Percentiles rank a stretch among this genome's conserved stretches.
Conservation (phyloP, 2,113 vertebrate genomes). For the Scomber scombrus region DNA sequence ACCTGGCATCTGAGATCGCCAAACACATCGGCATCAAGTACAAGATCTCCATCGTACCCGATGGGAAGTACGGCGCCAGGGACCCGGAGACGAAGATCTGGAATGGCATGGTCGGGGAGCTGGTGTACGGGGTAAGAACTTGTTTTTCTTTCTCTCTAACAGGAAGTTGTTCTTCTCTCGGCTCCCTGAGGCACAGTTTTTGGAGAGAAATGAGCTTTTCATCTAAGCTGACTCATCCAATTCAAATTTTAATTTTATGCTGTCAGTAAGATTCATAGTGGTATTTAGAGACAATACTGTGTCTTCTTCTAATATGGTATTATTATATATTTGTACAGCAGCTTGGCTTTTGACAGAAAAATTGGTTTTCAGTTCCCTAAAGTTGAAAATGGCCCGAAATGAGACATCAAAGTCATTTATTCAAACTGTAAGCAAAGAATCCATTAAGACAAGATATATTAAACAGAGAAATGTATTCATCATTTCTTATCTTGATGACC, state of each 20-base stretch:
- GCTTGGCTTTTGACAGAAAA: constrained; percentile 15
- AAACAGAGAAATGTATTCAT: not conserved
- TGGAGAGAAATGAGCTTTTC: not conserved
- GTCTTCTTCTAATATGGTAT: constrained; percentile 1
- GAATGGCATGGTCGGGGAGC: constrained; percentile 99
- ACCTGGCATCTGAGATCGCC: constrained; percentile 98
- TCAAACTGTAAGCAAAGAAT: not conserved
- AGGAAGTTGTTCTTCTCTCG: not conserved
- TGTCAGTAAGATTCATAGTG: constrained; percentile 35
- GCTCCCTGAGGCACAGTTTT: not conserved
- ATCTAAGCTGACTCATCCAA: constrained; percentile 12
- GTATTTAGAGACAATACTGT: constrained; percentile 23
- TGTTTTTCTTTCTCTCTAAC: not conserved
- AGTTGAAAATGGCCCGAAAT: constrained; percentile 11
- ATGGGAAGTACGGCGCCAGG: constrained; percentile 98
- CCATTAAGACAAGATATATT: not conserved
- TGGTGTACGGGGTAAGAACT: constrained; percentile 98
- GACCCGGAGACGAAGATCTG: constrained; percentile 99
- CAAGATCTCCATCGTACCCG: constrained; percentile 99
- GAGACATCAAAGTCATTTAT: not conserved
- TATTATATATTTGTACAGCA: not conserved
- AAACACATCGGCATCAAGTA: constrained; percentile 99
- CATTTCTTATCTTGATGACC: not conserved
- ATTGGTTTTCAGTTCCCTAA: not conserved
- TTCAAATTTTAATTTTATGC: constrained; percentile 31